phyloP scores from a whole-genome alignment of 2,888 invertebrate genomes.

The Molanna angustata region DNA sequence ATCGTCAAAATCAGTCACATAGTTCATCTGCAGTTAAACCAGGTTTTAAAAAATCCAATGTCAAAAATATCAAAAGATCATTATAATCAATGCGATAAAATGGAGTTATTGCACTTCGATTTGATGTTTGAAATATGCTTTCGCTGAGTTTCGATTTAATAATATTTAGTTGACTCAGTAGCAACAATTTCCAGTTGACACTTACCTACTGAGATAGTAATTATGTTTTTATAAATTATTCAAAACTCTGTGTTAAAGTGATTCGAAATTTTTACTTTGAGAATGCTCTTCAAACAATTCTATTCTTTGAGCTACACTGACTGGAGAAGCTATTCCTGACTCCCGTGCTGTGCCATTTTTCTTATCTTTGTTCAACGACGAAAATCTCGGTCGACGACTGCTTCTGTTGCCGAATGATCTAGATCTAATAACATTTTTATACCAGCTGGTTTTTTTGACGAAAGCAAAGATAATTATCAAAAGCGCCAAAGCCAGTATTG shows the following conservation, averaged over 20 bases:
- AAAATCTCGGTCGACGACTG: slow-evolving; percentile 2
- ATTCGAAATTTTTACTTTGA: not conserved
- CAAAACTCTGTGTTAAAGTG: not conserved
- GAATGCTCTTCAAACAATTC: slow-evolving; percentile 29
- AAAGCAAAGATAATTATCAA: slow-evolving; percentile 9
- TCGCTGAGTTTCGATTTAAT: no score
- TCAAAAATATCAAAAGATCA: no score
- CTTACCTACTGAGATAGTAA: no score
- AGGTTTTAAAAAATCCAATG: no score
- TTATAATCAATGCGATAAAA: no score
- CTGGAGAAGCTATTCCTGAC: slow-evolving; percentile 13
- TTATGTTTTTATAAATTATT: not conserved
- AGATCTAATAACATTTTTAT: slow-evolving; percentile 9
- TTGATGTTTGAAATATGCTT: no score
- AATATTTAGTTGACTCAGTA: no score
- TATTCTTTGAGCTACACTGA: slow-evolving; percentile 26
- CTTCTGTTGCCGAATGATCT: slow-evolving; percentile 14
- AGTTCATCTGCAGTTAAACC: no score
- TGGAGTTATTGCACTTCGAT: no score
- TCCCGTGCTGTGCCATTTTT: slow-evolving; percentile 7
- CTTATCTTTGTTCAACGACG: not conserved
- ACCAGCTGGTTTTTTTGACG: slow-evolving; percentile 14
- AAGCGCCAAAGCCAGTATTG: slow-evolving; percentile 8
- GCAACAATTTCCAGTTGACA: no score
- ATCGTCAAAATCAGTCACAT: no score